A percentile compares a stretch with the other conserved stretches of the same genome.
Conservation (phyloP, 2,797 vertebrate genomes). For the Myotis planiceps region DNA sequence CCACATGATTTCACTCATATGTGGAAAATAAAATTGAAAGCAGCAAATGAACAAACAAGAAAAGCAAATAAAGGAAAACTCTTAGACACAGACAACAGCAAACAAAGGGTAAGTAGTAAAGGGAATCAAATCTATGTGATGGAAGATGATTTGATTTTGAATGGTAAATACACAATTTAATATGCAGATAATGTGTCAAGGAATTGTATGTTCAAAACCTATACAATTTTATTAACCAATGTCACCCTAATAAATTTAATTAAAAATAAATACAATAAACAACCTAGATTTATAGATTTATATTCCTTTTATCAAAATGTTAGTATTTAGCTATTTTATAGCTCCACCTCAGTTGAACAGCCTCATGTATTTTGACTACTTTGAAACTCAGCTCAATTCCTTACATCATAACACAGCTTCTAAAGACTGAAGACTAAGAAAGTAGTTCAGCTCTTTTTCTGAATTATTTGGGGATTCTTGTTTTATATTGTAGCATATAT, state of each 20-base stretch:
- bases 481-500: not conserved
- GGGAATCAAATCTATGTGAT: not conserved
- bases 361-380: not conserved
- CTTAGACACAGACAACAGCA: not conserved
- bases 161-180: not conserved
- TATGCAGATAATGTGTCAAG: not conserved
- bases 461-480: not conserved
- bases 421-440: not conserved
- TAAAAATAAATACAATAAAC: not conserved
- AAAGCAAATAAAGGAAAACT: not conserved
- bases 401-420: not conserved
- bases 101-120: not conserved
- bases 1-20: not conserved
- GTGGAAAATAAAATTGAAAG: not conserved
- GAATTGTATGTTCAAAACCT: not conserved
- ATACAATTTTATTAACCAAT: not conserved
- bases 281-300: not conserved
- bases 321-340: not conserved
- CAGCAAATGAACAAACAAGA: not conserved
- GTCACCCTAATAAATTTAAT: not conserved
- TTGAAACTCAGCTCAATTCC: not conserved
- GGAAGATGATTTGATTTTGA: not conserved
- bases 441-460: not conserved
- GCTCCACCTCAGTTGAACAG: not conserved
- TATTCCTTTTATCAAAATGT: not conserved